These are phyloP conservation scores for Pongo abelii DNA, from an alignment of 2,113 vertebrate species.

Conservation along the genomic window DNA sequence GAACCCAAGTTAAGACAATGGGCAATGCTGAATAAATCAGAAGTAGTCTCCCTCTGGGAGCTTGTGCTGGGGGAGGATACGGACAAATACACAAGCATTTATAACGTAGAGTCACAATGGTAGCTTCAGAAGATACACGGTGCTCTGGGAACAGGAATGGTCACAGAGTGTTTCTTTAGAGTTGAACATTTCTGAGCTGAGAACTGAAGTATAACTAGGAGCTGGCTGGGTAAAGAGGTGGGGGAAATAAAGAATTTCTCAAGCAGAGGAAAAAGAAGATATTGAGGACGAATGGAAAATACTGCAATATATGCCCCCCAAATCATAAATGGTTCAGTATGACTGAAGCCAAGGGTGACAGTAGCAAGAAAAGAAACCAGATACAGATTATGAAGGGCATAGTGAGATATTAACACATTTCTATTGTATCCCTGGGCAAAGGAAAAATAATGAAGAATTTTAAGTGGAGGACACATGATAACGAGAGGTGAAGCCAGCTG, in stretches of 20 bases:
- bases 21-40: neutral
- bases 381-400: neutral
- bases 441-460: neutral
- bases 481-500: no score
- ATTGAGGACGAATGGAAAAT: neutral
- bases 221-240: neutral
- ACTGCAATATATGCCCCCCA: neutral
- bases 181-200: neutral
- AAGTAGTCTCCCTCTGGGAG: neutral
- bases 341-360: neutral
- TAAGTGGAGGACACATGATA: neutral
- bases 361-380: neutral
- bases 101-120: neutral
- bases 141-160: neutral
- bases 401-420: neutral
- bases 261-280: neutral
- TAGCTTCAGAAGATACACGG: neutral
- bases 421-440: neutral
- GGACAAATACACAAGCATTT: neutral
- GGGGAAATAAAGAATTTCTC: neutral
- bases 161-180: no score
- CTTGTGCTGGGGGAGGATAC: neutral
- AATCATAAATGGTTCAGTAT: neutral
- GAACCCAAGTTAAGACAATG: neutral
- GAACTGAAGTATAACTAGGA: neutral